phyloP scores from a whole-genome alignment of 2,113 vertebrate species.

The Megalops atlanticus region DNA sequence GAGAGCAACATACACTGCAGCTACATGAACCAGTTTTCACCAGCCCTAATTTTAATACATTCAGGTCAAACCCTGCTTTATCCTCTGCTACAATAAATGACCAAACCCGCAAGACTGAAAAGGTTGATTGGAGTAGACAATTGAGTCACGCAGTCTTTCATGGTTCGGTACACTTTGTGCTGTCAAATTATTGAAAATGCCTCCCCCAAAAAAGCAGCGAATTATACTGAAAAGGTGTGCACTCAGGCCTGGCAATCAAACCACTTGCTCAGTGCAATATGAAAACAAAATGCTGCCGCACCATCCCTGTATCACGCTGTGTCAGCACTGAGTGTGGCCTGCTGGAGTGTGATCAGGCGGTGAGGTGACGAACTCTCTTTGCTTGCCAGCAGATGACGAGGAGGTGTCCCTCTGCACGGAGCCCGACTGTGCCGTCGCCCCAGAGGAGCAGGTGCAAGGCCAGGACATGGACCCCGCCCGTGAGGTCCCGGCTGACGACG shows the following conservation, averaged over 20 bases:
- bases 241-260: neutral
- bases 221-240: no score
- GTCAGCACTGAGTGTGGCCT: neutral
- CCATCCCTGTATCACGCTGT: no score
- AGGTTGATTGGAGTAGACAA: neutral
- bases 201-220: no score
- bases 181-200: neutral
- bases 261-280: neutral
- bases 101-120: neutral
- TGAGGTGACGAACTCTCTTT: conserved; percentile 15
- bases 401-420: conserved; percentile 84
- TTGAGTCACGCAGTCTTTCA: no score
- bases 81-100: neutral
- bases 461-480: conserved; percentile 46
- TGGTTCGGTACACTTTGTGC: neutral
- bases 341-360: neutral
- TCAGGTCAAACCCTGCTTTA: neutral
- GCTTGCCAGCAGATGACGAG: conserved; percentile 83
- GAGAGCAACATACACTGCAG: neutral
- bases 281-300: no score
- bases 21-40: neutral
- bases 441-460: conserved; percentile 50
- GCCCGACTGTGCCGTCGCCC: conserved; percentile 65
- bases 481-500: conserved; percentile 56
- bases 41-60: neutral